A percentile compares a stretch with the other conserved stretches of the same genome.
Conservation (phyloP, 2,113 vertebrate genomes). For the Alethe diademata region DNA sequence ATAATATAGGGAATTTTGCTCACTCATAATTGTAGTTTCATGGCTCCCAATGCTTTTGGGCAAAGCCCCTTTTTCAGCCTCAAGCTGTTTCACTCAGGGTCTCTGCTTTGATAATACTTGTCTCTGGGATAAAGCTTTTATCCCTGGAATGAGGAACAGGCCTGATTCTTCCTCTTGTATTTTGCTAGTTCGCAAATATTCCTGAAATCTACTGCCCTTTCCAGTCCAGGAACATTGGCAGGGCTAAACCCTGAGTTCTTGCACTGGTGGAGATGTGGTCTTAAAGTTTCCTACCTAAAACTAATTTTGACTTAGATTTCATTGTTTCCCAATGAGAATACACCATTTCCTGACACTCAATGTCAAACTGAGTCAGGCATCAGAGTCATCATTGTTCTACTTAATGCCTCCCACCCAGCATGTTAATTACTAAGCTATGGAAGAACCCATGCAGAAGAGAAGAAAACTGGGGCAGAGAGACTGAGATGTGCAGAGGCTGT, state of each 20-base stretch:
- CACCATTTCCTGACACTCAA: background rate
- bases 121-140: background rate
- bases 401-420: slow-evolving; percentile 46
- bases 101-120: background rate
- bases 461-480: background rate
- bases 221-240: background rate
- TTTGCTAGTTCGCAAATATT: background rate
- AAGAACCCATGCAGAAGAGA: background rate
- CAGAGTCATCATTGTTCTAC: slow-evolving; percentile 8
- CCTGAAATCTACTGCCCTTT: background rate
- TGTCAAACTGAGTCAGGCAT: slow-evolving; percentile 40
- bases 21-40: background rate
- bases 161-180: background rate
- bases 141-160: background rate
- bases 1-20: background rate
- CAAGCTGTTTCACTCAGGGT: background rate
- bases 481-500: background rate
- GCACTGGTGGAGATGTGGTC: rapidly evolving
- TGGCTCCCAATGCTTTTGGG: background rate
- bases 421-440: slow-evolving; percentile 11
- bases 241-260: background rate
- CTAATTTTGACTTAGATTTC: background rate
- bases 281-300: background rate
- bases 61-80: background rate
- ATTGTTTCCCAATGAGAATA: background rate